phyloP scores from a whole-genome alignment of 2,888 invertebrate genomes.

The Heliconius charithonia region DNA sequence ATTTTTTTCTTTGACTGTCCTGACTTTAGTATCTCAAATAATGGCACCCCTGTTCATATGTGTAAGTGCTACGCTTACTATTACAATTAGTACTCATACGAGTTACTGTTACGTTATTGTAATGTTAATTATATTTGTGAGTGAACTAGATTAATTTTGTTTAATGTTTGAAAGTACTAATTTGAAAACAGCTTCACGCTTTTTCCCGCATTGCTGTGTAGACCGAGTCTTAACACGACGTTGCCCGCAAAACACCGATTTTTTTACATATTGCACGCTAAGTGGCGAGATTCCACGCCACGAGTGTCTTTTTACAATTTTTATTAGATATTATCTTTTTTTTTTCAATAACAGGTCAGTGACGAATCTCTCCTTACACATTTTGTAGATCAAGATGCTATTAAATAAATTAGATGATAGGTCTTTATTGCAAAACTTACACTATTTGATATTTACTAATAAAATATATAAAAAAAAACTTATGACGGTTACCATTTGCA shows the following conservation, averaged over 20 bases:
- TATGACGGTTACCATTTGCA: neutral
- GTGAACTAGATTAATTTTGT: conserved; percentile 23
- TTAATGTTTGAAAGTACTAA: neutral
- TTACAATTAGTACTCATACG: conserved; percentile 40
- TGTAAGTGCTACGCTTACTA: conserved; percentile 38
- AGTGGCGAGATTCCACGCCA: neutral
- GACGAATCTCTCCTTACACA: neutral
- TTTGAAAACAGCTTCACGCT: neutral
- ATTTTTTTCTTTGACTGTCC: neutral
- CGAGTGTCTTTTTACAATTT: neutral
- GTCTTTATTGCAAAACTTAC: neutral
- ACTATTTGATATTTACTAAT: neutral
- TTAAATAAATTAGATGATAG: neutral
- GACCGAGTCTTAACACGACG: neutral
- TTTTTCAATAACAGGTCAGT: neutral
- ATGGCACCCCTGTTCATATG: neutral
- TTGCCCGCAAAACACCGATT: neutral
- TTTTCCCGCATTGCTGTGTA: neutral
- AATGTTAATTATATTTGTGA: conserved; percentile 17
- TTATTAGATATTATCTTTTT: neutral
- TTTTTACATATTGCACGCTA: neutral
- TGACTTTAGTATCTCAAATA: neutral
- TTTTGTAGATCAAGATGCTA: neutral
- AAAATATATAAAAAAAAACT: neutral
- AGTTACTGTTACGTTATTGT: conserved; percentile 31